Evolutionary conservation across 2,888 invertebrate species (phyloP).

Genomic region (Axea sp.): DNA sequence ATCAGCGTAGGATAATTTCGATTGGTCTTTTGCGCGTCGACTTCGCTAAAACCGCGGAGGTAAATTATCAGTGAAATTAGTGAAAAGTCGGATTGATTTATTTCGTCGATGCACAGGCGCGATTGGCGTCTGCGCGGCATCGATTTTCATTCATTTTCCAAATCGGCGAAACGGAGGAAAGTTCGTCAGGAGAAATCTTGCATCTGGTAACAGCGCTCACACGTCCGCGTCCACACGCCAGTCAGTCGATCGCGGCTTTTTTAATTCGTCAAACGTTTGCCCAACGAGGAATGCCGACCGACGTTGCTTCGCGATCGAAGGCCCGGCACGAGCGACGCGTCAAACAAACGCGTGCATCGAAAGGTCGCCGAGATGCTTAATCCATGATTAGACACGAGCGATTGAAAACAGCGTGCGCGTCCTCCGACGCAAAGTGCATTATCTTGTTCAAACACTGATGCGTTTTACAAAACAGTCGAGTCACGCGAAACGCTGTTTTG

Average conservation of each 20-base stretch:
- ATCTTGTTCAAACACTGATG: slow-evolving; percentile 13
- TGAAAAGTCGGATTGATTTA: slow-evolving; percentile 31
- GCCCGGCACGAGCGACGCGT: slow-evolving; percentile 53
- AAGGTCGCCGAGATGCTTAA: slow-evolving; percentile 32
- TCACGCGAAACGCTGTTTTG: not conserved
- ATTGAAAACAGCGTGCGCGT: slow-evolving; percentile 32
- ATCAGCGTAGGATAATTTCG: not conserved
- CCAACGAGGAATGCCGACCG: slow-evolving; percentile 53
- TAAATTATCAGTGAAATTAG: slow-evolving; percentile 22
- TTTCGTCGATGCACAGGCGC: too few species aligned
- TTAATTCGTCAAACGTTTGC: slow-evolving; percentile 58
- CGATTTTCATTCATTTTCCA: slow-evolving; percentile 51
- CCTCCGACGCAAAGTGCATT: slow-evolving; percentile 16
- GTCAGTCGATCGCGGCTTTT: slow-evolving; percentile 49
- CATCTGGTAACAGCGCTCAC: slow-evolving; percentile 41
- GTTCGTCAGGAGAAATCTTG: slow-evolving; percentile 51
- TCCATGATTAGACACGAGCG: slow-evolving; percentile 6
- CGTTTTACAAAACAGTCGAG: slow-evolving; percentile 9
- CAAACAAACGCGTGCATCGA: slow-evolving; percentile 42
- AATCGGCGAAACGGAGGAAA: slow-evolving; percentile 51
- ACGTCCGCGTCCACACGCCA: slow-evolving; percentile 43
- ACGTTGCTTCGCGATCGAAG: slow-evolving; percentile 33
- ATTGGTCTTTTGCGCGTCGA: too few species aligned
- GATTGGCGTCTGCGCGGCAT: not conserved
- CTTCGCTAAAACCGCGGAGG: too few species aligned